Evolutionary conservation across 2,888 invertebrate genomes (phyloP).

Genomic region (Tyria jacobaeae): DNA sequence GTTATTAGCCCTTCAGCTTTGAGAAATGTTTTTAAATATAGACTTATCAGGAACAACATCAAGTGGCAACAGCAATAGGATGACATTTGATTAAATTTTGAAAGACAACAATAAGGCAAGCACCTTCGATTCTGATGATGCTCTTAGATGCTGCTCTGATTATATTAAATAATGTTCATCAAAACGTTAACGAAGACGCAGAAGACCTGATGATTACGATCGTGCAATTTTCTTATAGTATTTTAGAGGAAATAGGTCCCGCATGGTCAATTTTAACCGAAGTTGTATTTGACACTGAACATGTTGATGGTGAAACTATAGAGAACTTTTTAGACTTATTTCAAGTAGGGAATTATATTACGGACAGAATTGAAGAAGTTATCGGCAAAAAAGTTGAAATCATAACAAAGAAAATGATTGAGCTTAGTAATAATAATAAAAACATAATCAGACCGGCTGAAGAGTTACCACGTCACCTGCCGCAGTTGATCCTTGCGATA

Average conservation of each 20-base stretch:
- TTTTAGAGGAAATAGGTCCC: slow-evolving; percentile 28
- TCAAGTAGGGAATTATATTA: slow-evolving; percentile 21
- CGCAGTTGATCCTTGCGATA: slow-evolving; percentile 21
- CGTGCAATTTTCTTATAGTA: slow-evolving; percentile 27
- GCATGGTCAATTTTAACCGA: slow-evolving; percentile 29
- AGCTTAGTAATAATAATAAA: slow-evolving; percentile 25
- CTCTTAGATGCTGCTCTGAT: slow-evolving; percentile 44
- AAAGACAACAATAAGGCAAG: slow-evolving; percentile 37
- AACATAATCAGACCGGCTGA: slow-evolving; percentile 32
- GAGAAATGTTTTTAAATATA: slow-evolving; percentile 56
- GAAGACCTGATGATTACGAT: slow-evolving; percentile 36
- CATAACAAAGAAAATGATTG: slow-evolving; percentile 9
- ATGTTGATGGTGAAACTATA: slow-evolving; percentile 32
- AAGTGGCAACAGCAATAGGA: slow-evolving; percentile 38
- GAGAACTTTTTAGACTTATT: slow-evolving; percentile 34
- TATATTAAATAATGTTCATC: slow-evolving; percentile 41
- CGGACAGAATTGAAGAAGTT: slow-evolving; percentile 23
- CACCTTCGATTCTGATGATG: slow-evolving; percentile 21
- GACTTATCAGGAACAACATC: slow-evolving; percentile 41
- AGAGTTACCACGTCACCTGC: slow-evolving; percentile 33
- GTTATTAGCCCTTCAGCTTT: slow-evolving; percentile 43
- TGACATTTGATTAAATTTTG: slow-evolving; percentile 52
- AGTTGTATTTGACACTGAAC: slow-evolving; percentile 30
- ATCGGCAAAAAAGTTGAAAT: slow-evolving; percentile 28
- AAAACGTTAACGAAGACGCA: slow-evolving; percentile 30